Evolutionary conservation across 2,888 invertebrate species (phyloP).

Genomic region (Pycnomerus fuliginosus): DNA sequence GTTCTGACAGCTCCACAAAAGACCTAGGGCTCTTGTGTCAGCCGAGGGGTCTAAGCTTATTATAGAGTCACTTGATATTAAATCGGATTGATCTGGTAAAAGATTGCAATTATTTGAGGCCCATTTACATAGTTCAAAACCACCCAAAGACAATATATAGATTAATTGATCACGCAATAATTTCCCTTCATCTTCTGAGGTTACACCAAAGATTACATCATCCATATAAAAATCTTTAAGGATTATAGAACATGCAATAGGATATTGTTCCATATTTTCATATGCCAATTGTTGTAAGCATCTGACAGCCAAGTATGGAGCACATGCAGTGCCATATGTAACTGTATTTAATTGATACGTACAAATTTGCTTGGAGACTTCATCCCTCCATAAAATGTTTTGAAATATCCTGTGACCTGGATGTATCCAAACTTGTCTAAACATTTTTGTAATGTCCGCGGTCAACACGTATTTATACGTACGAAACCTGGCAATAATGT

Average conservation of each 20-base stretch:
- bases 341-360: conserved; percentile 12
- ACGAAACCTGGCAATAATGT: not conserved
- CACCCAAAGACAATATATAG: conserved; percentile 1
- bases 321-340: no score
- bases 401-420: conserved; percentile 6
- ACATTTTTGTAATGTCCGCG: no score
- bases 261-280: conserved; percentile 3
- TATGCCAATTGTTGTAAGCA: no score
- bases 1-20: not conserved
- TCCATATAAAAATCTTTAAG: no score
- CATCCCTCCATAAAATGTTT: conserved; percentile 12
- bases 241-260: conserved; percentile 2
- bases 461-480: no score
- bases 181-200: conserved; percentile 1
- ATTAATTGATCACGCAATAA: conserved; percentile 7
- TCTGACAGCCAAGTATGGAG: no score
- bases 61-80: not conserved
- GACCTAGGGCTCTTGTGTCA: conserved; percentile 2
- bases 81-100: not conserved
- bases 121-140: conserved; percentile 17
- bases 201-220: conserved; percentile 12
- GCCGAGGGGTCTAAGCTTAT: not conserved
- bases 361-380: not conserved
- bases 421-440: not conserved
- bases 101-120: not conserved